Evolutionary conservation across 2,888 invertebrate species (phyloP).

Genomic region (Drosophila anomalata): DNA sequence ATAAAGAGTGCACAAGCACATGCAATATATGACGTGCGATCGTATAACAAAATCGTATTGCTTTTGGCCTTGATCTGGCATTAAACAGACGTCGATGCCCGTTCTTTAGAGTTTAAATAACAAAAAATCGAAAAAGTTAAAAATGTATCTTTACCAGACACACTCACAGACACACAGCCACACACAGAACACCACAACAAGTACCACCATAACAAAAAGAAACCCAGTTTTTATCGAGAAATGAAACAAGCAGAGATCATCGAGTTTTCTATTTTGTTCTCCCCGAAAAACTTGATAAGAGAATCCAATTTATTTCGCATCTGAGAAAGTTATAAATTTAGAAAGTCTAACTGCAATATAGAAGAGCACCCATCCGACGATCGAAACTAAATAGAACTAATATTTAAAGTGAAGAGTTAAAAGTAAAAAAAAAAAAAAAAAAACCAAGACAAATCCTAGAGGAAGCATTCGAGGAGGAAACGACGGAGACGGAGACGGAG

Average conservation of each 20-base stretch:
- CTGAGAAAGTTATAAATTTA: constrained; percentile 12
- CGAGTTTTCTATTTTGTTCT: constrained; percentile 3
- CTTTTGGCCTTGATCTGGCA: constrained; percentile 35
- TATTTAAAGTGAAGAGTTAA: background rate
- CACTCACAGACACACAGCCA: background rate
- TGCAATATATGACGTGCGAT: constrained; percentile 14
- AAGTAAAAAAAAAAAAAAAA: constrained; percentile 11
- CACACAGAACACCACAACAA: constrained; percentile 1
- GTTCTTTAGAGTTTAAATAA: constrained; percentile 19
- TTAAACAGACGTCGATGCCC: constrained; percentile 27
- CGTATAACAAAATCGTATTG: constrained; percentile 8
- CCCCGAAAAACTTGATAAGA: background rate
- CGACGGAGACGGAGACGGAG: constrained; percentile 1
- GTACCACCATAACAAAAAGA: constrained; percentile 14
- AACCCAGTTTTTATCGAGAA: constrained; percentile 9
- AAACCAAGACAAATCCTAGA: constrained; percentile 46
- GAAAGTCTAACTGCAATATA: constrained; percentile 17
- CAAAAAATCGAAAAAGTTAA: background rate
- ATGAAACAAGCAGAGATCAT: background rate
- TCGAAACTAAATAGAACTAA: constrained; percentile 26
- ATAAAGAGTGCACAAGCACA: constrained; percentile 10
- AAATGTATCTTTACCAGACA: background rate
- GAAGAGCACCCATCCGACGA: constrained; percentile 2
- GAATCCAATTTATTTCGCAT: constrained; percentile 13
- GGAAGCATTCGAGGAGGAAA: constrained; percentile 15